Percentiles rank a stretch among this genome's conserved stretches.
Evolutionary conservation across 2,113 vertebrate species (phyloP).

Genomic region (Sapajus apella): DNA sequence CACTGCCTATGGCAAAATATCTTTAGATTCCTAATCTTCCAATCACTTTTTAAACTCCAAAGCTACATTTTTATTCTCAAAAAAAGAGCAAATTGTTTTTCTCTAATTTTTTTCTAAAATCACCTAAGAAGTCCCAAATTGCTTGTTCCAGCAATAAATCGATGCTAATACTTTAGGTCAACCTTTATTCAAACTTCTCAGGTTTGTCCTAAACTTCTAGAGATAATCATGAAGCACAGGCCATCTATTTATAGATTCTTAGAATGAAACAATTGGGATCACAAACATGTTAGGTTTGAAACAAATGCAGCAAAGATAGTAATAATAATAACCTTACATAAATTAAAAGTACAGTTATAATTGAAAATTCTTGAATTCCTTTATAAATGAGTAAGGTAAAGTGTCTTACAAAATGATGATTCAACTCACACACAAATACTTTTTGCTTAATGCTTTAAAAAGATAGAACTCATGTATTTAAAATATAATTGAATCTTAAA

Average conservation of each 20-base stretch:
- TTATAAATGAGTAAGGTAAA: neutral
- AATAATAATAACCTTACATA: neutral
- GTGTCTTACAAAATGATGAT: neutral
- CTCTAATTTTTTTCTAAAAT: neutral
- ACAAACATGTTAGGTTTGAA: neutral
- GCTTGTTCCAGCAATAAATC: neutral
- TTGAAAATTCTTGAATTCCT: neutral
- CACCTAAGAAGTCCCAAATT: slow-evolving; percentile 9
- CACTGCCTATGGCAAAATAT: neutral
- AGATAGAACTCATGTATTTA: neutral
- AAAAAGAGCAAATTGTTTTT: neutral
- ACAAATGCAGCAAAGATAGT: neutral
- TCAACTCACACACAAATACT: neutral
- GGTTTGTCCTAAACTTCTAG: neutral
- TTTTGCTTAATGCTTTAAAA: neutral
- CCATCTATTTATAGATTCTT: neutral
- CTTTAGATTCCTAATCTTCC: neutral
- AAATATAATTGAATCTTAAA: neutral
- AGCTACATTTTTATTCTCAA: neutral
- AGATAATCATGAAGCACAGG: neutral
- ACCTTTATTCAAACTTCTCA: neutral
- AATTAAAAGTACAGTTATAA: neutral
- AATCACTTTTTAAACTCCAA: neutral
- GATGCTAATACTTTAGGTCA: slow-evolving; percentile 1
- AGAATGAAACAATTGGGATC: neutral